phyloP scores from a whole-genome alignment of 2,797 vertebrate genomes.

The Takifugu ocellatus region DNA sequence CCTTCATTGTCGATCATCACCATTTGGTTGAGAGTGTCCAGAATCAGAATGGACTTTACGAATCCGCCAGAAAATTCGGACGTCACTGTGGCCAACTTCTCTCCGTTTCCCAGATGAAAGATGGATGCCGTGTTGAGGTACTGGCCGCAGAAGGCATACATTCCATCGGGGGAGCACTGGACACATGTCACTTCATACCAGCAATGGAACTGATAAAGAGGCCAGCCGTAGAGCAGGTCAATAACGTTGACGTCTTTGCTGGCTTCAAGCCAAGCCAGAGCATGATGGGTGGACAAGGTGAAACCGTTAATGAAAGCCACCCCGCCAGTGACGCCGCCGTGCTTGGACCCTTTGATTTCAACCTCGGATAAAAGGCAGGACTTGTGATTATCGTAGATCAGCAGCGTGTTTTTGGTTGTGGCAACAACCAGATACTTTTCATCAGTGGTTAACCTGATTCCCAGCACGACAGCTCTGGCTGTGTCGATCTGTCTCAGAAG shows the following conservation, averaged over 20 bases:
- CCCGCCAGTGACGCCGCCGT: slow-evolving; percentile 82
- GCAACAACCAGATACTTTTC: slow-evolving; percentile 97
- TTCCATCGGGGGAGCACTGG: slow-evolving; percentile 93
- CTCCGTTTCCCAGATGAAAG: slow-evolving; percentile 94
- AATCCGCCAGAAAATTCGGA: slow-evolving; percentile 97
- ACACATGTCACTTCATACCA: slow-evolving; percentile 99
- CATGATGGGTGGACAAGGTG: slow-evolving; percentile 91
- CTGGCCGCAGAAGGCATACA: slow-evolving; percentile 96
- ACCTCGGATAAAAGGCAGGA: slow-evolving; percentile 97
- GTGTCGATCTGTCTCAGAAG: slow-evolving; percentile 94
- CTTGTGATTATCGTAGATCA: slow-evolving; percentile 97
- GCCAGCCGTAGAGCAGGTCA: slow-evolving; percentile 95
- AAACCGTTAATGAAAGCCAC: slow-evolving; percentile 96
- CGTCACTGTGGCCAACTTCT: slow-evolving; percentile 92
- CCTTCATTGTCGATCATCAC: slow-evolving; percentile 98
- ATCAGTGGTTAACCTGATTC: slow-evolving; percentile 89
- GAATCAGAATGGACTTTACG: slow-evolving; percentile 93
- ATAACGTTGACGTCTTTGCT: slow-evolving; percentile 98
- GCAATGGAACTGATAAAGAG: slow-evolving; percentile 97
- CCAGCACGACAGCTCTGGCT: slow-evolving; percentile 90
- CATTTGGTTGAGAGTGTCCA: slow-evolving; percentile 94
- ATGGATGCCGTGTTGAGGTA: slow-evolving; percentile 93
- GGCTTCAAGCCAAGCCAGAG: slow-evolving; percentile 95
- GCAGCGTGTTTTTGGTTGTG: slow-evolving; percentile 95
- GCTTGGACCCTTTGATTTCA: slow-evolving; percentile 96